A percentile compares a stretch with the other conserved stretches of the same genome.
Conservation (phyloP, 64 coral and sea anemone genomes). For the Stichodactyla helianthus region DNA sequence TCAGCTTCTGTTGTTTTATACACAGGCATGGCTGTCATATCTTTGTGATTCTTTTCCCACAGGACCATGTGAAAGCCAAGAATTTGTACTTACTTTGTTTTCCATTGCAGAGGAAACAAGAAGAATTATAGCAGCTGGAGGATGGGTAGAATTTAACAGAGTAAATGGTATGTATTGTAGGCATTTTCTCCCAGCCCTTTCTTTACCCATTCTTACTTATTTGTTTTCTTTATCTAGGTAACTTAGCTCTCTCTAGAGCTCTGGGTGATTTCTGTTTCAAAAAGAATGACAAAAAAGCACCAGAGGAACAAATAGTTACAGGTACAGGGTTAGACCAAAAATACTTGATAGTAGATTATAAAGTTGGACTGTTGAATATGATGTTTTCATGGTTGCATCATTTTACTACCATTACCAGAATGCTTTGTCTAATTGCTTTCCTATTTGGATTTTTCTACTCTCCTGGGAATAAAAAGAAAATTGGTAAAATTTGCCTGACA, state of each 20-base stretch:
- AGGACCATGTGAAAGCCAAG: too few relatives aligned
- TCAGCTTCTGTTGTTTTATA: too few relatives aligned
- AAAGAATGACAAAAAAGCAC: constrained; percentile 91
- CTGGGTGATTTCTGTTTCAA: constrained; percentile 99
- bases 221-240: constrained; percentile 37
- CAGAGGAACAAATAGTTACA: constrained; percentile 99
- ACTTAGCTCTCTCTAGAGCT: constrained; percentile 92
- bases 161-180: constrained; percentile 66
- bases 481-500: too few relatives aligned
- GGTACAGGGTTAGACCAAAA: constrained; percentile 34
- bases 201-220: background rate
- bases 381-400: too few relatives aligned
- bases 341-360: background rate
- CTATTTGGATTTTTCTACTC: too few relatives aligned
- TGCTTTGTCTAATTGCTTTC: too few relatives aligned
- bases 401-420: too few relatives aligned
- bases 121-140: constrained; percentile 98
- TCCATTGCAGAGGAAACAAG: constrained; percentile 83
- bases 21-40: too few relatives aligned
- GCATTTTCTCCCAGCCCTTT: background rate
- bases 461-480: too few relatives aligned
- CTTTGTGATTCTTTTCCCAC: too few relatives aligned
- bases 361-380: background rate
- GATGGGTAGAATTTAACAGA: constrained; percentile 99
- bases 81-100: background rate